phyloP scores from a whole-genome alignment of 2,888 invertebrate species.

The Hermaeophaga mercurialis region DNA sequence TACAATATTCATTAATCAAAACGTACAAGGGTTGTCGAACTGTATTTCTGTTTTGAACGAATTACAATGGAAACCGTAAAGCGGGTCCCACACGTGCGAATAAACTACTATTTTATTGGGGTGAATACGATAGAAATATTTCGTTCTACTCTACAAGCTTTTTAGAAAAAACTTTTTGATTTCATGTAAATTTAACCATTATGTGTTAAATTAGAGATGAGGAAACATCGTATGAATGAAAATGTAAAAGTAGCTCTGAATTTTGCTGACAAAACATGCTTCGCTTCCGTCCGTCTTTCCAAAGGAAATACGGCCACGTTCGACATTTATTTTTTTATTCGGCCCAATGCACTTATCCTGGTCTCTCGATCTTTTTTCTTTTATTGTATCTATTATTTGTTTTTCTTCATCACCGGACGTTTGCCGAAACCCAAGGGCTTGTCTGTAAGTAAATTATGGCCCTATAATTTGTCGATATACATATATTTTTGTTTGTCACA shows the following conservation, averaged over 20 bases:
- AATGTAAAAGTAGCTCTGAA: too few species aligned
- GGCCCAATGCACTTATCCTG: constrained; percentile 38
- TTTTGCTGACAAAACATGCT: constrained; percentile 36
- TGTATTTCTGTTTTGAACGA: neutral
- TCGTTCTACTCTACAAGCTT: too few species aligned
- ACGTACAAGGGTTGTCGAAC: neutral
- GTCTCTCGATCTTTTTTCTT: constrained; percentile 24
- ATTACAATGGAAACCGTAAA: neutral
- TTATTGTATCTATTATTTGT: constrained; percentile 25
- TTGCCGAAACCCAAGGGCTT: constrained; percentile 2
- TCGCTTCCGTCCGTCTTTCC: constrained; percentile 26
- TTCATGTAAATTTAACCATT: too few species aligned
- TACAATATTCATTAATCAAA: neutral
- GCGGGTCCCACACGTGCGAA: too few species aligned
- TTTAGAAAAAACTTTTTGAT: too few species aligned
- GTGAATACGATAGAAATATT: too few species aligned
- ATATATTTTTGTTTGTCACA: neutral
- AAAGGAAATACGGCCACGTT: constrained; percentile 36
- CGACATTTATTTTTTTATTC: constrained; percentile 32
- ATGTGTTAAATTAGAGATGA: too few species aligned
- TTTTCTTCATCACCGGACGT: constrained; percentile 10
- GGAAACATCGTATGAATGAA: too few species aligned
- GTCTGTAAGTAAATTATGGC: constrained; percentile 5
- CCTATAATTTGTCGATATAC: constrained; percentile 11
- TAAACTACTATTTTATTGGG: too few species aligned